These are phyloP conservation scores for Andrena flavipes DNA, from an alignment of 2,888 invertebrate genomes.

Conservation along the genomic window DNA sequence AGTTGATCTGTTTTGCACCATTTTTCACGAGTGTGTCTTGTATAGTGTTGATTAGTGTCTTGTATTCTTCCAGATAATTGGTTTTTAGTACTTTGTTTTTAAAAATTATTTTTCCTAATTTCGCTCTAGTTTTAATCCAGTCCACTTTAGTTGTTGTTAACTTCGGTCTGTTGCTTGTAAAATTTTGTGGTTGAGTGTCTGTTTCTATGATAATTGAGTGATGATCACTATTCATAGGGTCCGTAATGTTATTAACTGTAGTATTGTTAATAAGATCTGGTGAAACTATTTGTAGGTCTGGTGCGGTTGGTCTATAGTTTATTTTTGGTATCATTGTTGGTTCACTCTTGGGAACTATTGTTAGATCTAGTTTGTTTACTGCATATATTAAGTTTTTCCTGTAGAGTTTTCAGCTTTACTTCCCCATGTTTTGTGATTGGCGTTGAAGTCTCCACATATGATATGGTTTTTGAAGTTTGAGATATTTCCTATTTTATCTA, in stretches of 20 bases:
- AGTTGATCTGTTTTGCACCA: background rate
- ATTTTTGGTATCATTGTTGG: background rate
- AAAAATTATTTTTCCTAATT: background rate
- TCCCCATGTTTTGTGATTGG: background rate
- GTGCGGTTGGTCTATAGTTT: background rate
- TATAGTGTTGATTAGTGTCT: background rate
- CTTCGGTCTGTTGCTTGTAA: background rate
- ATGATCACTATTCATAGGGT: background rate
- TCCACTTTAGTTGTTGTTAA: background rate
- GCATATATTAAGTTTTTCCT: no score
- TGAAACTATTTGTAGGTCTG: background rate
- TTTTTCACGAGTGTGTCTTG: background rate
- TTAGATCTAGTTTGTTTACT: background rate
- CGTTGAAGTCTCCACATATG: no score
- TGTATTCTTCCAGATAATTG: background rate
- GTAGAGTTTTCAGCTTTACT: background rate
- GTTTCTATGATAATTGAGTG: background rate
- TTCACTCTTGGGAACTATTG: background rate
- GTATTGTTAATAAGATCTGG: background rate
- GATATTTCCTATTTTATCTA: background rate
- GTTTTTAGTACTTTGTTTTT: background rate
- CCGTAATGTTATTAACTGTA: background rate
- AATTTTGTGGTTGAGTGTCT: background rate
- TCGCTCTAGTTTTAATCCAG: background rate
- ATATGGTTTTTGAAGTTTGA: background rate